Conservation (phyloP, 1,140 invertebrate genomes). For the Drosophila cardini region DNA sequence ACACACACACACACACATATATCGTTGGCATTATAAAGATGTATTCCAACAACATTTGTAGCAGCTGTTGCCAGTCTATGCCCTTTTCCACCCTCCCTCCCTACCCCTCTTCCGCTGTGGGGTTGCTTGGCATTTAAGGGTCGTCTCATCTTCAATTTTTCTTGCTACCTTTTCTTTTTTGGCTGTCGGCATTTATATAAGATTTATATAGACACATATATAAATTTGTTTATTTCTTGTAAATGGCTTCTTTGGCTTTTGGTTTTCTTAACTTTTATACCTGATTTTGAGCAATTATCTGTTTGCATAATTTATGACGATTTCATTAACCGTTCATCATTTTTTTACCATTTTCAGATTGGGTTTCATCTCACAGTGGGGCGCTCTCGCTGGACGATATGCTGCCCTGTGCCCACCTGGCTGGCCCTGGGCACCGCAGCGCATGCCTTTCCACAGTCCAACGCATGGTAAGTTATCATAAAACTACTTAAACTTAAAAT, state of each 20-base stretch:
- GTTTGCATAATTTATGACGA: conserved; percentile 63
- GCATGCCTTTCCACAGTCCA: conserved; percentile 84
- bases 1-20: conserved; percentile 19
- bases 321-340: conserved; percentile 50
- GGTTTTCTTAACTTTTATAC: conserved; percentile 28
- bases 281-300: conserved; percentile 52
- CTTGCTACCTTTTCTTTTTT: background rate
- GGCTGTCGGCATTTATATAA: conserved; percentile 38
- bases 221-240: conserved; percentile 29
- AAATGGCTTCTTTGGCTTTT: conserved; percentile 49
- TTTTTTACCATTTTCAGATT: conserved; percentile 87
- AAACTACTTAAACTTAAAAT: background rate
- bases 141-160: conserved; percentile 41
- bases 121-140: conserved; percentile 67
- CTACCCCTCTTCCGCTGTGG: conserved; percentile 18
- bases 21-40: conserved; percentile 15
- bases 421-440: conserved; percentile 86
- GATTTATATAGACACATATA: conserved; percentile 8
- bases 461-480: conserved; percentile 83
- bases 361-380: conserved; percentile 92
- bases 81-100: too few relatives aligned
- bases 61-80: conserved; percentile 77
- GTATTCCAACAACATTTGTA: conserved; percentile 54
- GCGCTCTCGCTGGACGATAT: conserved; percentile 88
- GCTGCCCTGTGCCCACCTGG: conserved; percentile 87